Percentiles rank a stretch among this genome's conserved stretches.
These are phyloP conservation scores for Cervus canadensis DNA, from an alignment of 2,113 vertebrate genomes.

Conservation along the genomic window DNA sequence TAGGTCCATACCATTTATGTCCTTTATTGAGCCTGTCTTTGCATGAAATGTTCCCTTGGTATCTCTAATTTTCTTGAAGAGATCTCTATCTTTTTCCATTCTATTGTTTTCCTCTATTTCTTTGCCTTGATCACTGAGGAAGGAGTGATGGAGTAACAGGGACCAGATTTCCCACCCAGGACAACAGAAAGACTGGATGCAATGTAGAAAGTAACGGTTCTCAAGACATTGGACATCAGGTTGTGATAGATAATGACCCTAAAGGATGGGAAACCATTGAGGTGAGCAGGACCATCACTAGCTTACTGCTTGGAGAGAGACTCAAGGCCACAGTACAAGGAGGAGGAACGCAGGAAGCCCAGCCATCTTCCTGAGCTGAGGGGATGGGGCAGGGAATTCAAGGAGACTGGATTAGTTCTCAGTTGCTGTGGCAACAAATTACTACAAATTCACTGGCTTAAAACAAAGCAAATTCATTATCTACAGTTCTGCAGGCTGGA, in stretches of 20 bases:
- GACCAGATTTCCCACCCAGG: neutral
- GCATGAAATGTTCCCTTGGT: neutral
- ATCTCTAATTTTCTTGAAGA: neutral
- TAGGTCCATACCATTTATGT: neutral
- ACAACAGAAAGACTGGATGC: fast-evolving
- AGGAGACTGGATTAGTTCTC: neutral
- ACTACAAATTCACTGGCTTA: neutral
- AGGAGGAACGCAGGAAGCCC: neutral
- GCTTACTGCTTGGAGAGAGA: neutral
- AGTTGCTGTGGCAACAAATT: neutral
- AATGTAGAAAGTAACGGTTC: neutral
- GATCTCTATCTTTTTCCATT: neutral
- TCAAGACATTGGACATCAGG: neutral
- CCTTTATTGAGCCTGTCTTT: neutral
- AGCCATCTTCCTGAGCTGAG: fast-evolving
- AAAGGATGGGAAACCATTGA: neutral
- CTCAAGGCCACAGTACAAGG: neutral
- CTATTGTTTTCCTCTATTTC: neutral
- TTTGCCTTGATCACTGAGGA: neutral
- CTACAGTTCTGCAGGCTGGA: neutral
- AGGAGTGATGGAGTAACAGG: neutral
- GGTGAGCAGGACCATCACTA: fast-evolving
- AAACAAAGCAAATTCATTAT: neutral
- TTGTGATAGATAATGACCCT: no score
- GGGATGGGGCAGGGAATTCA: fast-evolving